Evolutionary conservation across 2,113 vertebrate genomes (phyloP).

Genomic region (Mastomys natalensis): DNA sequence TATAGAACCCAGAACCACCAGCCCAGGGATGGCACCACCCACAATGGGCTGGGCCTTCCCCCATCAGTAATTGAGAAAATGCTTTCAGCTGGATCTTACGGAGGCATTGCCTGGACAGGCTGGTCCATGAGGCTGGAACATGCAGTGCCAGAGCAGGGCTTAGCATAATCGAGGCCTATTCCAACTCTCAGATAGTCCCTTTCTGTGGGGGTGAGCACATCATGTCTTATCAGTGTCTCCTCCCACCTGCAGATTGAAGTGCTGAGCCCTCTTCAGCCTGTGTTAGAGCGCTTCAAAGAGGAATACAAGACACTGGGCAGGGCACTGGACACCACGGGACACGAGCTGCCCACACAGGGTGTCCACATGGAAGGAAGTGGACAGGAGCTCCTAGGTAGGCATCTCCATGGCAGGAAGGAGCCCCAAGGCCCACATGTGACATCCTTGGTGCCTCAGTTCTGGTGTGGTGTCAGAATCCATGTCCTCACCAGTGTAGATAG

Average conservation of each 20-base stretch:
- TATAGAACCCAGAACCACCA: not conserved
- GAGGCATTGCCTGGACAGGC: not conserved
- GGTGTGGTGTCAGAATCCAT: not conserved
- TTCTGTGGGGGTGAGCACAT: too few relatives aligned
- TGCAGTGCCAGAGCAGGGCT: not conserved
- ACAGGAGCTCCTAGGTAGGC: constrained; percentile 89
- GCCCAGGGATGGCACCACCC: not conserved
- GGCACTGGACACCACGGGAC: constrained; percentile 90
- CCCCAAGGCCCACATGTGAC: not conserved
- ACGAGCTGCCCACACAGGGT: constrained; percentile 90
- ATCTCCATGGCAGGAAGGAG: not conserved
- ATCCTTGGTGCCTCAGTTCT: not conserved
- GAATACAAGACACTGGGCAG: constrained; percentile 90
- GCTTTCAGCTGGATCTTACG: not conserved
- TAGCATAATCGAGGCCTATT: not conserved
- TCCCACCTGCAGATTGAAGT: constrained; percentile 85
- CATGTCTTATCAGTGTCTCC: not conserved
- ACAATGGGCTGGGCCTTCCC: not conserved
- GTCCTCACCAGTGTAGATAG: not conserved
- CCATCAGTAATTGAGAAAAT: not conserved
- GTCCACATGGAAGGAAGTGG: constrained; percentile 88
- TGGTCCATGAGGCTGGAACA: not conserved
- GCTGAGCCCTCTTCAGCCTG: constrained; percentile 85
- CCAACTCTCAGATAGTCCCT: not conserved
- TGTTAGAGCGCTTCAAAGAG: constrained; percentile 85